phyloP scores from a whole-genome alignment of 1,140 invertebrate genomes.

The Philotrypesis tridentata region DNA sequence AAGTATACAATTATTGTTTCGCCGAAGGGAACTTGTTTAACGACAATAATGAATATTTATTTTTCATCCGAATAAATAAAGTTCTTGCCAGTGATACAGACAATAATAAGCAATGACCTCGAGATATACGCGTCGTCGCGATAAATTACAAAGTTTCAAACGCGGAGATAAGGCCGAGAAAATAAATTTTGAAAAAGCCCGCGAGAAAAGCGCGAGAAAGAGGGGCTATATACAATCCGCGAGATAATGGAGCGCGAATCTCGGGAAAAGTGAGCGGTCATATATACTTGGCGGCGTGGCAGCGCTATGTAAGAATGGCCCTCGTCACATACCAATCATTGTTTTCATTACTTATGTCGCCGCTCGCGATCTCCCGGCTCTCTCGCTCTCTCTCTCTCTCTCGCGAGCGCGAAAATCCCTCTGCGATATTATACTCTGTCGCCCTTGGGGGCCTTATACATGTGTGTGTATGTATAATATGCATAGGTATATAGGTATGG shows the following conservation, averaged over 20 bases:
- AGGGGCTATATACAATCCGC: neutral
- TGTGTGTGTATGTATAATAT: neutral
- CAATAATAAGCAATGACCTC: too few relatives aligned
- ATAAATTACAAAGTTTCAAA: neutral
- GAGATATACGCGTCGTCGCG: too few relatives aligned
- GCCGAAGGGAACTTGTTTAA: too few relatives aligned
- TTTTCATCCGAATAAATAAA: too few relatives aligned
- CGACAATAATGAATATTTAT: too few relatives aligned
- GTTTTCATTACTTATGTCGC: conserved; percentile 68
- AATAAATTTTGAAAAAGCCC: neutral
- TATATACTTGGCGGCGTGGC: conserved; percentile 57
- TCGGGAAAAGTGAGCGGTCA: conserved; percentile 54
- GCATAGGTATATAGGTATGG: neutral
- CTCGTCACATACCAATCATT: conserved; percentile 71
- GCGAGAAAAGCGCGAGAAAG: neutral
- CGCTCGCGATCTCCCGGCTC: neutral
- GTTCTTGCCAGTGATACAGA: too few relatives aligned
- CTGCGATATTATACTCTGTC: neutral
- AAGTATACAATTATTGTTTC: too few relatives aligned
- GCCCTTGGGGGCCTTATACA: neutral
- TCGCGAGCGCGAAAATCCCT: neutral
- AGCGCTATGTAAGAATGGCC: conserved; percentile 64
- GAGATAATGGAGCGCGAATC: neutral
- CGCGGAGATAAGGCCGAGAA: neutral
- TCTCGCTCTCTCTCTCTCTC: neutral